A percentile compares a stretch with the other conserved stretches of the same genome.
Conservation (phyloP, 2,888 invertebrate genomes). For the Machimus atricapillus region DNA sequence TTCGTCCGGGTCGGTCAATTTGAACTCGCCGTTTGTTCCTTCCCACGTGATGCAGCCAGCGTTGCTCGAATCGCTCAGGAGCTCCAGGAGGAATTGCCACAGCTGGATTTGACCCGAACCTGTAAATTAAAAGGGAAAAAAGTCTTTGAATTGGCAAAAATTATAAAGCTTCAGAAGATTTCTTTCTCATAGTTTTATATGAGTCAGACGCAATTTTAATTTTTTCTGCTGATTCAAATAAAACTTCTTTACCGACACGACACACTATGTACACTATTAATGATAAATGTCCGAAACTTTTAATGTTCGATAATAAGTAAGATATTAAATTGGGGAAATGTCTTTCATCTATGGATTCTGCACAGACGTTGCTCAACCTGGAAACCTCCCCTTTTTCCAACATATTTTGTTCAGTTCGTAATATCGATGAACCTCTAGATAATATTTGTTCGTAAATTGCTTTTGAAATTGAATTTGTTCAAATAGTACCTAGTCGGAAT, state of each 20-base stretch:
- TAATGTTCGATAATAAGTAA: background rate
- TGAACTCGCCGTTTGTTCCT: slow-evolving; percentile 98
- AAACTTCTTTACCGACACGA: background rate
- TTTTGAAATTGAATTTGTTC: background rate
- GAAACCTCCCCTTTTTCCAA: background rate
- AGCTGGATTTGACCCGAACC: slow-evolving; percentile 97
- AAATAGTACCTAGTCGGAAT: background rate
- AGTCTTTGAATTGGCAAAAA: background rate
- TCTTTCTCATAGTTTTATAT: background rate
- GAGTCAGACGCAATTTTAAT: background rate
- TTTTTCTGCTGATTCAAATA: background rate
- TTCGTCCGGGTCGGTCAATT: slow-evolving; percentile 97
- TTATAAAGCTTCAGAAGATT: background rate
- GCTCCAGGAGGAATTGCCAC: slow-evolving; percentile 98
- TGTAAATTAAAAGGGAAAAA: slow-evolving; percentile 54
- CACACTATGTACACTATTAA: too few relatives aligned
- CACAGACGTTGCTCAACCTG: too few relatives aligned
- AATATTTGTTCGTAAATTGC: background rate
- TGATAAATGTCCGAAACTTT: background rate
- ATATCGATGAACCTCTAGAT: background rate
- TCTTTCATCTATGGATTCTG: too few relatives aligned
- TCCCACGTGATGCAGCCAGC: slow-evolving; percentile 99
- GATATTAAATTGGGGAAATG: too few relatives aligned
- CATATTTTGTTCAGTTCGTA: background rate
- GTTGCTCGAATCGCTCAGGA: slow-evolving; percentile 94